Conservation (phyloP, 2,113 vertebrate genomes). For the Oncorhynchus kisutch region DNA sequence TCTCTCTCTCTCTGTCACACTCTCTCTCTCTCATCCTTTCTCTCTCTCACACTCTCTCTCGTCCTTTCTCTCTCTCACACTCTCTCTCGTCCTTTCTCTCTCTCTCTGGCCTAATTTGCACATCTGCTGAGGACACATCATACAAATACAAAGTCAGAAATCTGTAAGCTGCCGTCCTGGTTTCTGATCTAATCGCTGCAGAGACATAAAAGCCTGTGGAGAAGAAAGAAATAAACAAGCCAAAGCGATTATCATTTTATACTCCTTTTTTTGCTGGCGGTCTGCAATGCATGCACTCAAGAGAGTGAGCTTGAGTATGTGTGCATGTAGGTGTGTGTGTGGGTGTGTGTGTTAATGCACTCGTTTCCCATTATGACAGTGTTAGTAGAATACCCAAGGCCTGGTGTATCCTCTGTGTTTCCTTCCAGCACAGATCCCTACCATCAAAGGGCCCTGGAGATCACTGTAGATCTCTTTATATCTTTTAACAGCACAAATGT, state of each 20-base stretch:
- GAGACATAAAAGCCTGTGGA: slow-evolving; percentile 12
- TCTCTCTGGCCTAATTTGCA: slow-evolving; percentile 81
- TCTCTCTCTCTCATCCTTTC: neutral
- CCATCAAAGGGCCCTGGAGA: neutral
- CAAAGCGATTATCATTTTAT: slow-evolving; percentile 12
- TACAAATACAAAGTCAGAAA: slow-evolving; percentile 20
- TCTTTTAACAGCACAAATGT: neutral
- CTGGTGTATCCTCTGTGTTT: slow-evolving; percentile 2
- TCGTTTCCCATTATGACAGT: slow-evolving; percentile 14
- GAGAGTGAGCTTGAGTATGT: neutral
- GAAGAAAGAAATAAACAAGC: slow-evolving; percentile 4
- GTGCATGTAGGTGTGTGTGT: neutral
- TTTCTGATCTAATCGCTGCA: slow-evolving; percentile 19
- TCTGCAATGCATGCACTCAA: slow-evolving; percentile 2
- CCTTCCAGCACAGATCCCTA: slow-evolving; percentile 11
- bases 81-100: neutral
- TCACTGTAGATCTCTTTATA: neutral
- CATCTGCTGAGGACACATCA: slow-evolving; percentile 49
- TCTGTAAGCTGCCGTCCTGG: slow-evolving; percentile 6
- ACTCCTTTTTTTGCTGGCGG: neutral
- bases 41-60: neutral
- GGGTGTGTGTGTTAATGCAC: slow-evolving; percentile 17
- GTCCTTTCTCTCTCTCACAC: neutral
- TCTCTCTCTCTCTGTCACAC: neutral
- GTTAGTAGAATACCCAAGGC: slow-evolving; percentile 23